Evolutionary conservation across 2,888 invertebrate species (phyloP).

Genomic region (Tetheella fluctuosa): DNA sequence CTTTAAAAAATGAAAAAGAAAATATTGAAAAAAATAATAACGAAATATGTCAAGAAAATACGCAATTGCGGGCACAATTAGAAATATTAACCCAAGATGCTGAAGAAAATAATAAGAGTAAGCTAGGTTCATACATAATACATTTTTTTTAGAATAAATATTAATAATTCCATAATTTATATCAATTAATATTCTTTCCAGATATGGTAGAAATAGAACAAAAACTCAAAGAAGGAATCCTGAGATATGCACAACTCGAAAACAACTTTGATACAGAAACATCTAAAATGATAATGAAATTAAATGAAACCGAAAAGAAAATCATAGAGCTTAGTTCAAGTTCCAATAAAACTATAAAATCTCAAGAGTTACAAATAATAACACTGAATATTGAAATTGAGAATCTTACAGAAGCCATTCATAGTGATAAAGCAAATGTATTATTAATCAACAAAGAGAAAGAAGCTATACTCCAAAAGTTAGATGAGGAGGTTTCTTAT

Average conservation of each 20-base stretch:
- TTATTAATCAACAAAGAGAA: conserved; percentile 39
- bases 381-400: conserved; percentile 43
- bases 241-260: conserved; percentile 43
- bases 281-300: conserved; percentile 43
- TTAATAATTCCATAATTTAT: not conserved
- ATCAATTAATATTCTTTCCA: conserved; percentile 32
- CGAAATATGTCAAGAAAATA: conserved; percentile 37
- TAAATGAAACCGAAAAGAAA: conserved; percentile 47
- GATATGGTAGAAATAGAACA: conserved; percentile 45
- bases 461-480: conserved; percentile 34
- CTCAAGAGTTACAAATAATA: conserved; percentile 41
- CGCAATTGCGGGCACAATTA: conserved; percentile 37
- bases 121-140: conserved; percentile 20
- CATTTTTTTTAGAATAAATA: not conserved
- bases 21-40: conserved; percentile 36
- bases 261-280: conserved; percentile 45
- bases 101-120: conserved; percentile 44
- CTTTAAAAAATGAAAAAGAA: conserved; percentile 38
- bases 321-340: conserved; percentile 40
- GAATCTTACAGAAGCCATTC: conserved; percentile 34
- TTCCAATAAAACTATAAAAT: conserved; percentile 33
- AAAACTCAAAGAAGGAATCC: conserved; percentile 43
- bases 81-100: conserved; percentile 33
- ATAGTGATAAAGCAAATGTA: conserved; percentile 32
- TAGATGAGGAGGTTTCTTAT: conserved; percentile 38